These are phyloP conservation scores for Xanthia togata DNA, from an alignment of 2,888 invertebrate genomes.

Conservation along the genomic window DNA sequence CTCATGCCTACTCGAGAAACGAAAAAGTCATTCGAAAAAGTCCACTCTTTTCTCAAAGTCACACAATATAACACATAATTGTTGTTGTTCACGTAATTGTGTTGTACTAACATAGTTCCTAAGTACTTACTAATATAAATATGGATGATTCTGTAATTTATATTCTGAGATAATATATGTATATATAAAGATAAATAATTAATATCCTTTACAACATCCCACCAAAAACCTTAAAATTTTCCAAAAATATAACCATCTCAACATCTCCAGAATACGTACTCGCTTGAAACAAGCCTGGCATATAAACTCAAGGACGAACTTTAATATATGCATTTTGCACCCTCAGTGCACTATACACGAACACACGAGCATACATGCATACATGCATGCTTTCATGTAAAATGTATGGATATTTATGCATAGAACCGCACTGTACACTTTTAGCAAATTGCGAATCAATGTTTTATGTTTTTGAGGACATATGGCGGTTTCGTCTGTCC, in stretches of 20 bases:
- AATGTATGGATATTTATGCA: slow-evolving; percentile 74
- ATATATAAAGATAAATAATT: background rate
- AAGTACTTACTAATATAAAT: too few species aligned
- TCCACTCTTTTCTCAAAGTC: too few species aligned
- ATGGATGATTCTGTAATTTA: too few species aligned
- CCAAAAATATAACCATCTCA: background rate
- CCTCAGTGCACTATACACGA: slow-evolving; percentile 52
- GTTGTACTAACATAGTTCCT: too few species aligned
- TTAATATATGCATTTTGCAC: slow-evolving; percentile 78
- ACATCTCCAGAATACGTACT: slow-evolving; percentile 64
- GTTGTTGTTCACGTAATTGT: too few species aligned
- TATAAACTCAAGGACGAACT: slow-evolving; percentile 69
- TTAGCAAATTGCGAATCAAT: slow-evolving; percentile 58
- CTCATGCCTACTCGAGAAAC: too few species aligned
- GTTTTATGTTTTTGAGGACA: slow-evolving; percentile 48
- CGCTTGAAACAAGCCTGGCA: slow-evolving; percentile 63
- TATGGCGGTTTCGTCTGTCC: background rate
- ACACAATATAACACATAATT: too few species aligned
- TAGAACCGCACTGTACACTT: slow-evolving; percentile 52
- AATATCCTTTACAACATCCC: background rate
- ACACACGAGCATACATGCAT: slow-evolving; percentile 25
- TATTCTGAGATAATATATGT: too few species aligned
- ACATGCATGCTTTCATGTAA: slow-evolving; percentile 48
- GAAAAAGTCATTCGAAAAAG: too few species aligned
- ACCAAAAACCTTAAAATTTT: background rate